Conservation (phyloP, 1,140 invertebrate genomes). For the Melitaea cinxia region DNA sequence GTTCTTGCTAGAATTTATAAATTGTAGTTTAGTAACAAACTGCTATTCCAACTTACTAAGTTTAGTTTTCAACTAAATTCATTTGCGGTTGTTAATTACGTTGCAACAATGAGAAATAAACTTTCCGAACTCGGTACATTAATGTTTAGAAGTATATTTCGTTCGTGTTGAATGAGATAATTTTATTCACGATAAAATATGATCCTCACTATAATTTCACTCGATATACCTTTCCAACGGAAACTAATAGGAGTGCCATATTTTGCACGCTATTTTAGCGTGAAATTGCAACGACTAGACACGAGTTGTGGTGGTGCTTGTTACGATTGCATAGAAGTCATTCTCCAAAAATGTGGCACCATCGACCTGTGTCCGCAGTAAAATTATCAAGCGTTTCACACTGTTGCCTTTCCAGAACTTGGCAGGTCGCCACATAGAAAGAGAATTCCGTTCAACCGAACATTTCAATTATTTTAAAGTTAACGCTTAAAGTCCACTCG, state of each 20-base stretch:
- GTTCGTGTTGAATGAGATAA: constrained; percentile 57
- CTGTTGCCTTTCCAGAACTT: constrained; percentile 33
- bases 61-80: constrained; percentile 34
- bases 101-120: constrained; percentile 30
- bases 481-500: constrained; percentile 7
- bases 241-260: constrained; percentile 53
- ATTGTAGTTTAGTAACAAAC: constrained; percentile 8
- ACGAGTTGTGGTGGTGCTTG: constrained; percentile 39
- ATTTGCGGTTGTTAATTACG: constrained; percentile 34
- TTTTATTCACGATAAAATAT: constrained; percentile 62
- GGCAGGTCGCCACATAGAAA: constrained; percentile 52
- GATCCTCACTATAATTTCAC: constrained; percentile 53
- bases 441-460: constrained; percentile 39
- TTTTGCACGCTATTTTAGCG: constrained; percentile 63
- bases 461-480: constrained; percentile 50
- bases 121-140: constrained; percentile 23
- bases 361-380: constrained; percentile 42
- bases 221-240: constrained; percentile 58
- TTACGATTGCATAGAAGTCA: constrained; percentile 33
- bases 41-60: constrained; percentile 9
- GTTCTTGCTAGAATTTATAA: constrained; percentile 8
- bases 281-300: constrained; percentile 49
- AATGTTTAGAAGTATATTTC: constrained; percentile 40
- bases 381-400: constrained; percentile 45
- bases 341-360: constrained; percentile 37